Evolutionary conservation across 1,140 invertebrate species (phyloP), one percentile per base, ranked within the genome.

Genomic region (Ephestia elutella): DNA sequence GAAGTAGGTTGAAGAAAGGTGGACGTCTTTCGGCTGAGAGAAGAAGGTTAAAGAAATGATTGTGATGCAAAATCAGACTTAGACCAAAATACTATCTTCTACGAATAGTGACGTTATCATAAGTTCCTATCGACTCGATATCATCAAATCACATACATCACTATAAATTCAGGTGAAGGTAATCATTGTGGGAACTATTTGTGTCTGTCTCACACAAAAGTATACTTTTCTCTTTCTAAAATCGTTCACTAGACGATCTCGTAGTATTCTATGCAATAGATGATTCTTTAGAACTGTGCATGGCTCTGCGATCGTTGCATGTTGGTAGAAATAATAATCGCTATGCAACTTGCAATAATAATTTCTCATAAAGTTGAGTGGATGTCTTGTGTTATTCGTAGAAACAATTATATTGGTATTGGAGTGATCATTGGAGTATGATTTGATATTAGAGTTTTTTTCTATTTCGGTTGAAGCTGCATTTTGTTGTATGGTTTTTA

Each of bases 171-270:
- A 82, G 77, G 80, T 82, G 78, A 84, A 80, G 73, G 78, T 85
- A 87, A 87, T 87, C 82, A 70, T 84, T 82, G 82, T 87, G 84
- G 84, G 84, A 87, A 87, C 76, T 71, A 75, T 73, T 38, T 72
- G 61, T 60, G 58, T 69, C 77, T 71, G 59, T 81, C 80, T 82
- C 77, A 68, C 64, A 71, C 69, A 56, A 78, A 65, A 65, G 60
- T 81, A 60, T 66, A 51, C 60, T 75, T 64, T 19, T 87, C 78
- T 62, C 68, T 57, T 65, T 85, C 80, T 73, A 59, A 80, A 75
- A 75, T 77, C 78, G 73, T 75, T 73, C 62, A 54, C 68, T 71
- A 80, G 70, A 78, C 73, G 71, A 71, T 75, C 62, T 72, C 57
- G 66, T 60, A 70, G 60, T 54, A 62, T 71, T 73, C 59, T 76